These are phyloP conservation scores for Dromococcyx pavoninus DNA, from an alignment of 2,797 vertebrate species.

Conservation along the genomic window DNA sequence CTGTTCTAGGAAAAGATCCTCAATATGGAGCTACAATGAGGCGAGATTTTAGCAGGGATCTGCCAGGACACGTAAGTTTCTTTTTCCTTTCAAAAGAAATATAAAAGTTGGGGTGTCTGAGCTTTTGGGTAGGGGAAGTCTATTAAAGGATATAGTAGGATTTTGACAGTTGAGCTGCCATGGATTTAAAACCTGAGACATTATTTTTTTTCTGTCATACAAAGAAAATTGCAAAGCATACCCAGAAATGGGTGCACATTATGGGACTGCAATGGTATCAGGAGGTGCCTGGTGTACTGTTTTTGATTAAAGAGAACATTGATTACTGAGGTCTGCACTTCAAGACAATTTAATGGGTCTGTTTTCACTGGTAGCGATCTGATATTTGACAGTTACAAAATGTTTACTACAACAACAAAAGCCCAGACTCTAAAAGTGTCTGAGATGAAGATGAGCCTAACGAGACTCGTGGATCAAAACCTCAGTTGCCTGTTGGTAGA, in stretches of 20 bases:
- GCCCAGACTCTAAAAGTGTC: not conserved
- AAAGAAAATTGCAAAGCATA: not conserved
- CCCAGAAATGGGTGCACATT: not conserved
- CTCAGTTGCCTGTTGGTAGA: not conserved
- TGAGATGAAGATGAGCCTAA: not conserved
- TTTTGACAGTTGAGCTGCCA: too few relatives aligned
- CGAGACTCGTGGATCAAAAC: not conserved
- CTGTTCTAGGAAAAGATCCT: slow-evolving; percentile 1
- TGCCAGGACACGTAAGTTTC: not conserved
- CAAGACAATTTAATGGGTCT: not conserved
- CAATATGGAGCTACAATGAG: not conserved
- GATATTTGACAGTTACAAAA: not conserved
- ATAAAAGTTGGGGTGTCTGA: not conserved
- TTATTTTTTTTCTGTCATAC: not conserved
- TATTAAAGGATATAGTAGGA: too few relatives aligned
- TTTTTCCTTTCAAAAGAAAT: not conserved
- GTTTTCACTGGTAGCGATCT: not conserved
- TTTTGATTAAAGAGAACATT: not conserved
- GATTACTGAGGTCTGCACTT: not conserved
- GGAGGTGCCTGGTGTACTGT: not conserved
- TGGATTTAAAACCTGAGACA: too few relatives aligned
- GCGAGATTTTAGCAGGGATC: not conserved
- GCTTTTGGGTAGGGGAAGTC: not conserved
- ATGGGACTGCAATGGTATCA: not conserved
- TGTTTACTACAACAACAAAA: not conserved